Base-by-base conservation (phyloP, 2,888 invertebrate genomes). In the Nemoura dubitans region DNA sequence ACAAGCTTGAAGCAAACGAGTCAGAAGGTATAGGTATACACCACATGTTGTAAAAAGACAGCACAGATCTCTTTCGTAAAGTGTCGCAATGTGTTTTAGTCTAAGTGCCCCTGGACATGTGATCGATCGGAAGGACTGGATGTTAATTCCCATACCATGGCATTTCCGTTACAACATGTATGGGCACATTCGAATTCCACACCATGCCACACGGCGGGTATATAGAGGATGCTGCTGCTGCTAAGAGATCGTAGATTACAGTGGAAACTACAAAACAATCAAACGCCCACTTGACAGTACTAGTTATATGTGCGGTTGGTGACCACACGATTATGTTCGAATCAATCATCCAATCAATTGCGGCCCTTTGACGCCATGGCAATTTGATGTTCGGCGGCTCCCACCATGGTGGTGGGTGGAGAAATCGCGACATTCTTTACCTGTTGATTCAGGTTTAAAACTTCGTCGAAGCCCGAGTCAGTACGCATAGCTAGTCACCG, bases 361-460 rank as follows among this genome's bases (percentile, higher is more conserved):
- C 59, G 59, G 16, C 16, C 59, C 59, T 59, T 59, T 59, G 59
- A 59, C 59, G 59, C 59, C 59, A n/a, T n/a, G 59, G 16, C 21
- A 21, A 59, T 21, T 59, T 59, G 59, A 59, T 59, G 14, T 59
- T 21, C 59, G 59, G 16, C 59, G 59, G 59, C 16, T 1, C 16
- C 16, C 16, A 21, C 59, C 5, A 6, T 10, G 36, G 5, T 36
- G 59, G 59, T 14, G 16, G 59, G 16, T 14, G 59, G 59, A 59
- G 36, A 59, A 59, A 59, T 59, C 21, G 59, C 59, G 59, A 59
- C 59, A 59, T 59, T 59, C 59, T 59, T 59, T 59, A 59, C 59
- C 59, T 59, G 59, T 59, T 59, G 59, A 59, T 59, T 59, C 59
- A 59, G 59, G 59, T 59, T 59, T 59, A 21, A 59, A 36, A 59